Conservation (phyloP, 1,140 invertebrate species). For the Micrasema longulum region DNA sequence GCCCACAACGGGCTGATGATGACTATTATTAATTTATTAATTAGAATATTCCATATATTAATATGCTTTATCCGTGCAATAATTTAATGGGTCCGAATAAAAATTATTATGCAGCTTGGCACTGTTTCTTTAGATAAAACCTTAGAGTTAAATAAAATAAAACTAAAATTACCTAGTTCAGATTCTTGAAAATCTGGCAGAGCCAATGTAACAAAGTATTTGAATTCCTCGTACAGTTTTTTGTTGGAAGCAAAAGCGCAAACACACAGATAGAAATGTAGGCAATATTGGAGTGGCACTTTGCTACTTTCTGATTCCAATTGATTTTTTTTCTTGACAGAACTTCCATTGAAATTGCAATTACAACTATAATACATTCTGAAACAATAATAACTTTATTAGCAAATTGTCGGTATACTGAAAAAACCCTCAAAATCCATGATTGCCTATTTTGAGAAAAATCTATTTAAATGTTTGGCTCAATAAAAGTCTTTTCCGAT, state of each 20-base stretch:
- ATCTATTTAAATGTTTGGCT: too few relatives aligned
- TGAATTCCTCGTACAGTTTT: slow-evolving; percentile 77
- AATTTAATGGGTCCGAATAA: too few relatives aligned
- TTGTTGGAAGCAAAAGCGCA: slow-evolving; percentile 83
- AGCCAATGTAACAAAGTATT: slow-evolving; percentile 71
- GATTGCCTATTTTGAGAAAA: too few relatives aligned
- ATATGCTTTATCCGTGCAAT: too few relatives aligned
- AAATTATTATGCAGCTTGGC: too few relatives aligned
- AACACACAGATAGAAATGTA: slow-evolving; percentile 81
- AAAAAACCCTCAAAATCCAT: too few relatives aligned
- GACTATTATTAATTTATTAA: too few relatives aligned
- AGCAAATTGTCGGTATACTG: not conserved
- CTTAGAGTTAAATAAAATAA: too few relatives aligned
- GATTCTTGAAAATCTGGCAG: slow-evolving; percentile 49
- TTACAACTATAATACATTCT: slow-evolving; percentile 27
- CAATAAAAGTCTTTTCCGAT: too few relatives aligned
- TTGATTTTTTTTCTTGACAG: not conserved
- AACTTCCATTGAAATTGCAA: slow-evolving; percentile 21
- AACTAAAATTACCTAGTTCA: slow-evolving; percentile 36
- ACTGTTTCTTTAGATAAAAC: too few relatives aligned
- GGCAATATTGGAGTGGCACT: slow-evolving; percentile 59
- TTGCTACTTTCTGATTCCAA: not conserved
- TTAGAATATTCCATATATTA: too few relatives aligned
- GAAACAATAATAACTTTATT: slow-evolving; percentile 17
- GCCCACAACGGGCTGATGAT: too few relatives aligned